Evolutionary conservation across 2,113 vertebrate genomes (phyloP).

Genomic region (Dunckerocampus dactyliophorus): DNA sequence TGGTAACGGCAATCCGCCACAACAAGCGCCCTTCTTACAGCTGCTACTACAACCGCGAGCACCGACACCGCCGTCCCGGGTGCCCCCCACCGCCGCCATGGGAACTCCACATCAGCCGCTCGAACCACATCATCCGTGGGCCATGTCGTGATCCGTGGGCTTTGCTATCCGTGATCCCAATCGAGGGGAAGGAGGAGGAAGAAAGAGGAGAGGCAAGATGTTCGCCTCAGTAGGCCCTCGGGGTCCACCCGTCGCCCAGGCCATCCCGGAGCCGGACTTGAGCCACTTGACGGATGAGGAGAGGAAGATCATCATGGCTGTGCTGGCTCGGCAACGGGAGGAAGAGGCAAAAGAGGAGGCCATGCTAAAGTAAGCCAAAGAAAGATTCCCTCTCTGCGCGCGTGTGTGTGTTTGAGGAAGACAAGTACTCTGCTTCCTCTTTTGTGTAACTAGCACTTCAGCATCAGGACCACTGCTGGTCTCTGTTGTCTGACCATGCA

Average conservation of each 20-base stretch:
- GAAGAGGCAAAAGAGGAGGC: slow-evolving; percentile 98
- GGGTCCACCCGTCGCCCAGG: slow-evolving; percentile 85
- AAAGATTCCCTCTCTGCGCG: slow-evolving; percentile 9
- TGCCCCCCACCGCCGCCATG: slow-evolving; percentile 78
- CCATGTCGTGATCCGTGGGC: slow-evolving; percentile 82
- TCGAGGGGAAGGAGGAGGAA: slow-evolving; percentile 60
- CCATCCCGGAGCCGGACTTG: slow-evolving; percentile 94
- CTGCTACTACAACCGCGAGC: slow-evolving; percentile 25
- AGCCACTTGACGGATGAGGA: slow-evolving; percentile 99
- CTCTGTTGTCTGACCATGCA: slow-evolving; percentile 15
- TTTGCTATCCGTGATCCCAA: slow-evolving; percentile 67
- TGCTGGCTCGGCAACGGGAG: slow-evolving; percentile 94
- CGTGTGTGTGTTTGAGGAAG: slow-evolving; percentile 11
- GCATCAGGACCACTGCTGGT: slow-evolving; percentile 22
- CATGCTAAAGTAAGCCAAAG: slow-evolving; percentile 92
- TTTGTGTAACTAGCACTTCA: slow-evolving; percentile 25
- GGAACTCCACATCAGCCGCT: slow-evolving; percentile 75
- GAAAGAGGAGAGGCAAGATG: slow-evolving; percentile 75
- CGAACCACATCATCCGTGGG: slow-evolving; percentile 74
- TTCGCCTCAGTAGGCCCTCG: slow-evolving; percentile 91
- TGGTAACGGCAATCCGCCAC: slow-evolving; percentile 53
- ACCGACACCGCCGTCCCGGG: slow-evolving; percentile 61
- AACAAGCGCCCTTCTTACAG: slow-evolving; percentile 19
- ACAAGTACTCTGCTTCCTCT: slow-evolving; percentile 9
- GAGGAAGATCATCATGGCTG: slow-evolving; percentile 97